These are phyloP conservation scores for Aurelia aurita DNA, from an alignment of 30 jellyfish, hydroid and myxozoan genomes.

Conservation along the genomic window DNA sequence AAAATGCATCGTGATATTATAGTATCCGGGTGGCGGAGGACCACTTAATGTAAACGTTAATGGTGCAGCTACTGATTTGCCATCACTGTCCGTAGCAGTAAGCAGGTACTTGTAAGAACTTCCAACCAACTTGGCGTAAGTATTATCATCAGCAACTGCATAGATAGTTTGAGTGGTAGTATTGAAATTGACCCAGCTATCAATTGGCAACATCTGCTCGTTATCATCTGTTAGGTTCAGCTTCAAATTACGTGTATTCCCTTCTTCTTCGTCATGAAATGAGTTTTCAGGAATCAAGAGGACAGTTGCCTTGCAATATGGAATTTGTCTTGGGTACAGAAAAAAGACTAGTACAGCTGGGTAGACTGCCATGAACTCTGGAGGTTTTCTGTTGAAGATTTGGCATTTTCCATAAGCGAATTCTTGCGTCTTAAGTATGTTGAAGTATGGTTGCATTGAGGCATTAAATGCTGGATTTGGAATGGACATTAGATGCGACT, in stretches of 20 bases:
- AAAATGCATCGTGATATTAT: conserved; percentile 59
- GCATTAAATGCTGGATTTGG: conserved; percentile 54
- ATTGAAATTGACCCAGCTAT: conserved; percentile 59
- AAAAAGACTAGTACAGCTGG: conserved; percentile 10
- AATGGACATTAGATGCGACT: neutral
- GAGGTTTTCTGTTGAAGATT: conserved; percentile 41
- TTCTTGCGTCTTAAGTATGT: conserved; percentile 21
- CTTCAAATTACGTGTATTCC: conserved; percentile 68
- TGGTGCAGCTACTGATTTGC: conserved; percentile 11
- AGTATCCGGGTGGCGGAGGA: conserved; percentile 39
- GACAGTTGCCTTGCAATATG: conserved; percentile 32
- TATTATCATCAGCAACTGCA: conserved; percentile 47
- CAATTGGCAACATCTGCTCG: conserved; percentile 14
- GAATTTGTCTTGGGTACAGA: neutral
- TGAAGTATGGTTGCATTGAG: conserved; percentile 84
- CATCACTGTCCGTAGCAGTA: conserved; percentile 63
- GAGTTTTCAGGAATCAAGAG: conserved; percentile 61
- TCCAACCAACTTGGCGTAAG: neutral
- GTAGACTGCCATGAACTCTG: conserved; percentile 34
- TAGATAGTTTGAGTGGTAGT: conserved; percentile 37
- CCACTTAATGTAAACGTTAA: conserved; percentile 38
- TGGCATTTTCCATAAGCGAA: conserved; percentile 54
- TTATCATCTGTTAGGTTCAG: conserved; percentile 8
- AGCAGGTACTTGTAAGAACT: conserved; percentile 12
- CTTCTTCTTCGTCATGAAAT: conserved; percentile 92